Evolutionary conservation across 2,797 vertebrate species (phyloP).

Genomic region (Gambusia yucatana): DNA sequence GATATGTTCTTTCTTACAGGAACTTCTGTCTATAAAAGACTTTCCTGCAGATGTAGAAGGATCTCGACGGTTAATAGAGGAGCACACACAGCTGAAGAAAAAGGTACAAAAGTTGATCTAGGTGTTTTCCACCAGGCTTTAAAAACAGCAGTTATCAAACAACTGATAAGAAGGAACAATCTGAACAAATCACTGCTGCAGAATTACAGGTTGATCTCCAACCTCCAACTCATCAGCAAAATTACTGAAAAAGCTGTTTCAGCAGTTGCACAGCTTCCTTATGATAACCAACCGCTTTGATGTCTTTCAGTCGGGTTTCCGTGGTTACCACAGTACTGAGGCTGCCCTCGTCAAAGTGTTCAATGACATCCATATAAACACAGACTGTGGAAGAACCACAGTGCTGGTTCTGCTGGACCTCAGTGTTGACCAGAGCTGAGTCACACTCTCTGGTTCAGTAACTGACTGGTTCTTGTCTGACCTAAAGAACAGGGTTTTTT

Average conservation of each 20-base stretch:
- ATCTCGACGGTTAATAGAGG: conserved; percentile 93
- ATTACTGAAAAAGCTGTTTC: no score
- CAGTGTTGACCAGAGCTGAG: neutral
- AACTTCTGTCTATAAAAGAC: conserved; percentile 94
- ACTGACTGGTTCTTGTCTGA: neutral
- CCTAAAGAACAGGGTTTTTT: neutral
- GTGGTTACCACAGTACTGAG: neutral
- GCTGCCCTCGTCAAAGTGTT: neutral
- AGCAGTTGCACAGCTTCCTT: no score
- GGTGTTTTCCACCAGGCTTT: no score
- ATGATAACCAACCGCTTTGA: no score
- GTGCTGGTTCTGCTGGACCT: neutral
- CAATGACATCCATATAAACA: neutral
- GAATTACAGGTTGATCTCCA: no score
- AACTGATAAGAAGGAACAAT: no score
- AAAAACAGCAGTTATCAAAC: no score
- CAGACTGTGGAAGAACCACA: neutral
- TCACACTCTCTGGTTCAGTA: neutral
- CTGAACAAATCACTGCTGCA: no score
- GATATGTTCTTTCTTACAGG: conserved; percentile 68
- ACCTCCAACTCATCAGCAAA: no score
- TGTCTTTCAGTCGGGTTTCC: neutral
- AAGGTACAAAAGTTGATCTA: conserved; percentile 73
- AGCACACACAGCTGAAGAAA: conserved; percentile 97
- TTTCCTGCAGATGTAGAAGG: conserved; percentile 97